Evolutionary conservation across 2,797 vertebrate species (phyloP), one percentile per base, ranked within the genome.

Genomic region (Periophthalmus magnuspinnatus): DNA sequence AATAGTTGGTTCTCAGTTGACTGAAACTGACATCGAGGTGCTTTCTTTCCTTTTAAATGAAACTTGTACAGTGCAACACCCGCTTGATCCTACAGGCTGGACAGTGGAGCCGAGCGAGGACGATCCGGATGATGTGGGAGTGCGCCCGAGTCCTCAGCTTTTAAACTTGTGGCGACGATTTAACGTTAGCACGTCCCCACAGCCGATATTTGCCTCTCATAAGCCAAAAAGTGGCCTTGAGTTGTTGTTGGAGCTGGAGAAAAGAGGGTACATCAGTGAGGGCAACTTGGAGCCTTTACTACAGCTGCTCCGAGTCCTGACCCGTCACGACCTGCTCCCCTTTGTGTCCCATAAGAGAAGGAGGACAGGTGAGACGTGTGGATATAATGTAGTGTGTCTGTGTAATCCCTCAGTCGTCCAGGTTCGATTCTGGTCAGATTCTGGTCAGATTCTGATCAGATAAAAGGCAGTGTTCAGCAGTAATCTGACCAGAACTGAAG

Each of bases 1-100:
- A 80, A 84, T 96, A n/a, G 93, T 97, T 59, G 96, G 96, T 69
- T 93, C 94, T 75, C 96, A 97, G 76, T 90, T 97, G 80, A 96
- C 94, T 2, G 93, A 95, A 70, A 89, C 88, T 6, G 96, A 97
- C 58, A 75, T 96, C 28, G 94, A 96, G 14, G 94, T 94, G 55
- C 85, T 97, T 68, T 95, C 95, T 1, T 97, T 96, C 79, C 92
- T 97, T 24, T 81, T 97, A 77, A 93, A 95, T 52, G 95, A 97
- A 88, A 89, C 90, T 2, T 94, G 90, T 74, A 83, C 84, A 1
- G 78, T 80, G 1, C 64, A 71, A 19, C 95, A 95, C 75, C 94
- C 93, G 5, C 88, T 95, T 4, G 90, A 95, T 77, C 94, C 93
- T 32, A 81, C 81, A 22, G 82, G 85, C 63, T 95, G 95, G 94